These are phyloP conservation scores for Brachyopa scutellaris DNA, from an alignment of 2,888 invertebrate genomes.

Conservation along the genomic window DNA sequence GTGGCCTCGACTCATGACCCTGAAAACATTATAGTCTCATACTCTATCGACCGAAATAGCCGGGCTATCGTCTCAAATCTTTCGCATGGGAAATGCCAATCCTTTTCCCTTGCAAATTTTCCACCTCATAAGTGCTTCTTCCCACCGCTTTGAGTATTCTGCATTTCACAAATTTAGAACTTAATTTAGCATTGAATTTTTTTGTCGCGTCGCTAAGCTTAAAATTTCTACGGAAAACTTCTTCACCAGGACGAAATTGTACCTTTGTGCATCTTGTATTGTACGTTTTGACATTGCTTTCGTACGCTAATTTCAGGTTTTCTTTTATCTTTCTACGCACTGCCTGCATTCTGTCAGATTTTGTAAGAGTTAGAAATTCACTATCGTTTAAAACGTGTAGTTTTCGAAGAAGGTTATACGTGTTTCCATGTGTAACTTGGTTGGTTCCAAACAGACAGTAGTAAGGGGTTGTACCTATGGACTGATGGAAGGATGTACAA, in stretches of 20 bases:
- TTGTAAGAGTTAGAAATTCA: background rate
- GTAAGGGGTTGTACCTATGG: background rate
- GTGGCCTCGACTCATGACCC: no score
- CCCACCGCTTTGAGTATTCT: background rate
- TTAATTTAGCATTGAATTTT: background rate
- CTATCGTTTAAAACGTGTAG: background rate
- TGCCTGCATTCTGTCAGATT: background rate
- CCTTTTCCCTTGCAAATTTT: background rate
- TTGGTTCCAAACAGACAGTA: conserved; percentile 2
- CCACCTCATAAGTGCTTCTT: background rate
- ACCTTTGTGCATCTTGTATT: background rate
- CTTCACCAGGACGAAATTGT: background rate
- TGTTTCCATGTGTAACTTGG: background rate
- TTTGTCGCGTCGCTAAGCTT: background rate
- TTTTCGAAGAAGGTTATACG: background rate
- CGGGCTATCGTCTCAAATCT: background rate
- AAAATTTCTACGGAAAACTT: background rate
- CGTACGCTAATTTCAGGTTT: background rate
- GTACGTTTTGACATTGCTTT: background rate
- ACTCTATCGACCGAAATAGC: no score
- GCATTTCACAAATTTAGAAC: conserved; percentile 6
- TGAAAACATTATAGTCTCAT: no score
- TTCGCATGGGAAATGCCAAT: background rate
- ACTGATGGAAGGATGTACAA: background rate
- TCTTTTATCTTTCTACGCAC: background rate